Evolutionary conservation across 2,797 vertebrate genomes (phyloP).

Genomic region (Fundulus diaphanus): DNA sequence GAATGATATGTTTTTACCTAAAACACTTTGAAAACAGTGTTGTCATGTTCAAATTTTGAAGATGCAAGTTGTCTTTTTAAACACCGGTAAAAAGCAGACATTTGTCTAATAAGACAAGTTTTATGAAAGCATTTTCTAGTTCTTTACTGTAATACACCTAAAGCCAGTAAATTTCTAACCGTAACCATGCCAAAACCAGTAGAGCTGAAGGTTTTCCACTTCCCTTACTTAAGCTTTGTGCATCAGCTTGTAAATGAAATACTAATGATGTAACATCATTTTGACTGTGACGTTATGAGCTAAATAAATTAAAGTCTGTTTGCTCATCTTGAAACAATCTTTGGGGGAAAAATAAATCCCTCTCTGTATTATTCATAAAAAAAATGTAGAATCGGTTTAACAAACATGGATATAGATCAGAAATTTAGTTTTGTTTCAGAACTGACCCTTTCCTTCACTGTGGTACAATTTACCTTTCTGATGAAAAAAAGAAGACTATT

Average conservation of each 20-base stretch:
- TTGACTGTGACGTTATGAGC: neutral
- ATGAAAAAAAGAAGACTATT: conserved; percentile 63
- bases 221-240: conserved; percentile 17
- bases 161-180: conserved; percentile 2
- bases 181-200: conserved; percentile 1
- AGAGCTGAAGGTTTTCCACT: neutral
- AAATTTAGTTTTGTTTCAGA: conserved; percentile 58
- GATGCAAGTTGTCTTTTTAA: neutral
- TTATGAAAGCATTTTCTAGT: neutral
- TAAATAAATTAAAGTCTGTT: neutral
- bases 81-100: neutral
- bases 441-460: conserved; percentile 56
- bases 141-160: neutral
- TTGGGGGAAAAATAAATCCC: conserved; percentile 41
- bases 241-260: conserved; percentile 16
- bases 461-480: conserved; percentile 62
- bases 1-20: too few relatives aligned
- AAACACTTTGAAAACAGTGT: too few relatives aligned
- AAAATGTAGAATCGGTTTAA: conserved; percentile 15
- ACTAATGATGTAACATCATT: conserved; percentile 36
- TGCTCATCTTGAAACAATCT: conserved; percentile 39
- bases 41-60: neutral
- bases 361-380: conserved; percentile 25
- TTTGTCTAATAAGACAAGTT: neutral
- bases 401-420: conserved; percentile 54